Conservation (phyloP, 2,113 vertebrate genomes). For the Sarotherodon lohbergeri region DNA sequence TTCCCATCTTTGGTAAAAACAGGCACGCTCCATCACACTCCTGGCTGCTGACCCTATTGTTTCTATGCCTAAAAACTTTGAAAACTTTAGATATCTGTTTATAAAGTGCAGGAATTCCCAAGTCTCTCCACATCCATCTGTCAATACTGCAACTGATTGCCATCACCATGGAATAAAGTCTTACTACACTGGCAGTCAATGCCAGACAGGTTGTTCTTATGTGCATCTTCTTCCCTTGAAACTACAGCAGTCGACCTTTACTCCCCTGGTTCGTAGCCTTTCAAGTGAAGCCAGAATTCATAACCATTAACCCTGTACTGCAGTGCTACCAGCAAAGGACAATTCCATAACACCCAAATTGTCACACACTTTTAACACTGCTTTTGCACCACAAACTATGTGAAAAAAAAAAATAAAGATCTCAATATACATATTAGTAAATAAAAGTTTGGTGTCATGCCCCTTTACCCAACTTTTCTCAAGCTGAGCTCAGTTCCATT, state of each 20-base stretch:
- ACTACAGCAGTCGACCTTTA: background rate
- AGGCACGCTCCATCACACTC: background rate
- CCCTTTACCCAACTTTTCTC: background rate
- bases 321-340: background rate
- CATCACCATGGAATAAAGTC: slow-evolving; percentile 23
- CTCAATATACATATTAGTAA: slow-evolving; percentile 18
- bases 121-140: slow-evolving; percentile 9
- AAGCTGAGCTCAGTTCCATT: background rate
- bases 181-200: background rate
- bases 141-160: slow-evolving; percentile 8
- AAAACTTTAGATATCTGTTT: slow-evolving; percentile 27
- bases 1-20: background rate
- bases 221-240: background rate
- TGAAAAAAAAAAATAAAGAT: background rate
- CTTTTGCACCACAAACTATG: slow-evolving; percentile 22
- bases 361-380: slow-evolving; percentile 12
- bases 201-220: background rate
- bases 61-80: background rate
- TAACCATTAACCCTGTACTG: background rate
- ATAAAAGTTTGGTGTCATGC: slow-evolving; percentile 3
- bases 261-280: background rate
- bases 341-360: background rate
- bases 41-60: background rate
- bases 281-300: background rate
- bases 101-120: slow-evolving; percentile 72